Evolutionary conservation across 2,113 vertebrate species (phyloP).

Genomic region (Ramphastos sulfuratus): DNA sequence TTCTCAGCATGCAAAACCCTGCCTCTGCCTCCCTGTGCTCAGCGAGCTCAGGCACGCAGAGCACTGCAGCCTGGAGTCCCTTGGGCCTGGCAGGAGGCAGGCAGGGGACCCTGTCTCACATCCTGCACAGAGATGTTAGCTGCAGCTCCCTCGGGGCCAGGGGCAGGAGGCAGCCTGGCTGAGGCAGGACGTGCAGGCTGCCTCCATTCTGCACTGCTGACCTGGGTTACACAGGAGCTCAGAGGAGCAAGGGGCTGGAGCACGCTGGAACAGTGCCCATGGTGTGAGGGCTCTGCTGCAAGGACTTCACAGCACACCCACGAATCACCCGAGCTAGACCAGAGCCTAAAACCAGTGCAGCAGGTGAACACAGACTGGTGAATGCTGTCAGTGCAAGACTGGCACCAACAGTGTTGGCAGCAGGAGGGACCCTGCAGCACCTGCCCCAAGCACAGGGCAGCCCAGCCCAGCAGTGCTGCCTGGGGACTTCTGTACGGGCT

Average conservation of each 20-base stretch:
- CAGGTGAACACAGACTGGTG: not conserved
- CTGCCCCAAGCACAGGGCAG: not conserved
- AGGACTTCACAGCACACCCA: not conserved
- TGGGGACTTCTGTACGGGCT: rapidly evolving
- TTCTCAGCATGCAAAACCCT: not conserved
- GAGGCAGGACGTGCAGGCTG: not conserved
- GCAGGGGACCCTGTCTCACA: not conserved
- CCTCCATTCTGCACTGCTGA: not conserved
- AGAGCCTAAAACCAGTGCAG: rapidly evolving
- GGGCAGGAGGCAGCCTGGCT: not conserved
- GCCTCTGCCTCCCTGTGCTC: not conserved
- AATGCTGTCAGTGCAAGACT: not conserved
- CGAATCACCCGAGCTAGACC: not conserved
- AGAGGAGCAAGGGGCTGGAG: not conserved
- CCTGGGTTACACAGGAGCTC: not conserved
- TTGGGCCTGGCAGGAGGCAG: not conserved
- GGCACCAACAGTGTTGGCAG: not conserved
- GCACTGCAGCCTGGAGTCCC: not conserved
- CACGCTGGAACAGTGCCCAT: not conserved
- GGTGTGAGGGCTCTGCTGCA: not conserved
- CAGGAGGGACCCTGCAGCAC: not conserved
- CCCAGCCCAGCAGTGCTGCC: not conserved
- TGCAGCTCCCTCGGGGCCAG: not conserved
- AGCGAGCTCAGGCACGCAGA: not conserved
- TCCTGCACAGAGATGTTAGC: not conserved